Conservation (phyloP, 2,888 invertebrate genomes). For the Charanyca ferruginea region DNA sequence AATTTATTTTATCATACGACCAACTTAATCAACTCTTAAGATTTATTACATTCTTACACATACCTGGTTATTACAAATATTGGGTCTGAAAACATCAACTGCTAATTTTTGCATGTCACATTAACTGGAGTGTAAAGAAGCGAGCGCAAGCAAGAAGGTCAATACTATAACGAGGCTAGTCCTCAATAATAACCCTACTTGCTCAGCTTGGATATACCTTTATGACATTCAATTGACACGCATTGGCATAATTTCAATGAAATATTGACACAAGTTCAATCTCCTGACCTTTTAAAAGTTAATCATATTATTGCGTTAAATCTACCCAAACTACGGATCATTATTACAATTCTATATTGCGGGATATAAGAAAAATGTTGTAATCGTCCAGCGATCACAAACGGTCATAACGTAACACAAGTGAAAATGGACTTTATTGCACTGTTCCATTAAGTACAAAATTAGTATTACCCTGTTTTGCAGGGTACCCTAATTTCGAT, state of each 20-base stretch:
- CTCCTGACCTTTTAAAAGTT: slow-evolving; percentile 26
- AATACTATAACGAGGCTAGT: slow-evolving; percentile 30
- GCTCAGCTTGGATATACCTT: slow-evolving; percentile 30
- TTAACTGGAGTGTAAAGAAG: slow-evolving; percentile 57
- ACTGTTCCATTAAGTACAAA: slow-evolving; percentile 59
- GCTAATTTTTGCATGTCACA: slow-evolving; percentile 34
- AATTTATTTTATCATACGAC: slow-evolving; percentile 9
- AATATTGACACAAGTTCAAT: slow-evolving; percentile 45
- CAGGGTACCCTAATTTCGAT: slow-evolving; percentile 51
- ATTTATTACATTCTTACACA: slow-evolving; percentile 36
- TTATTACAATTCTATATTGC: slow-evolving; percentile 28
- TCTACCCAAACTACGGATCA: slow-evolving; percentile 29
- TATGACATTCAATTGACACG: slow-evolving; percentile 49
- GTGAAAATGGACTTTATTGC: slow-evolving; percentile 32
- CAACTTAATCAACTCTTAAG: slow-evolving; percentile 12
- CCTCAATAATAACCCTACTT: slow-evolving; percentile 16
- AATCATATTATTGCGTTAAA: slow-evolving; percentile 39
- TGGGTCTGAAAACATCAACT: slow-evolving; percentile 30
- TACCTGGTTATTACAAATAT: slow-evolving; percentile 46
- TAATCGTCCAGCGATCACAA: slow-evolving; percentile 55
- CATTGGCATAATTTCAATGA: slow-evolving; percentile 27
- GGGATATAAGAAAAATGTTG: slow-evolving; percentile 23
- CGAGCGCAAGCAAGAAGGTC: slow-evolving; percentile 16
- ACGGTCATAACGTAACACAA: slow-evolving; percentile 33
- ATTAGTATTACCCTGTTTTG: slow-evolving; percentile 47